A percentile compares a stretch with the other conserved stretches of the same genome.
Evolutionary conservation across 2,888 invertebrate genomes (phyloP).

Genomic region (Mythimna impura): DNA sequence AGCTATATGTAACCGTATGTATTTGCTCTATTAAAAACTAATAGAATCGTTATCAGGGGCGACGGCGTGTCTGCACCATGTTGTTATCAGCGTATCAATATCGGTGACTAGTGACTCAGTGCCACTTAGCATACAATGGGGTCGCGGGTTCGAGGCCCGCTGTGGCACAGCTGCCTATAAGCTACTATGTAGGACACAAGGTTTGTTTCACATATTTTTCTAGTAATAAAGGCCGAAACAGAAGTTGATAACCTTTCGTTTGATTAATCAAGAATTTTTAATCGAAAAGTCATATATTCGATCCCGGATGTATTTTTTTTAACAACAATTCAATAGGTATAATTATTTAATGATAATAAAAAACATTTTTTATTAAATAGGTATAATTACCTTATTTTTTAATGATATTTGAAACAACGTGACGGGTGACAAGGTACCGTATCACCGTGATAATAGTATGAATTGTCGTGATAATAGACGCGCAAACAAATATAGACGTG

Average conservation of each 20-base stretch:
- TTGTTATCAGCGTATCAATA: constrained; percentile 41
- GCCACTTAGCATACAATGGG: constrained; percentile 78
- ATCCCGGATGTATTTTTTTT: constrained; percentile 12
- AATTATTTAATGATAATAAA: constrained; percentile 7
- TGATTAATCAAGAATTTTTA: not conserved
- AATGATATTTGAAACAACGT: constrained; percentile 12
- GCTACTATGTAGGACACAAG: constrained; percentile 47
- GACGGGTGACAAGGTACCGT: constrained; percentile 12
- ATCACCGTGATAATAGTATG: constrained; percentile 30
- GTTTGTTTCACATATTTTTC: constrained; percentile 33
- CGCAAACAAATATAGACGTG: constrained; percentile 29
- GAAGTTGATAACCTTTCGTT: constrained; percentile 13
- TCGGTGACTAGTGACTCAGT: constrained; percentile 74
- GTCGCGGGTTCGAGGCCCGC: constrained; percentile 75
- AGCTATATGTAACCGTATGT: not conserved
- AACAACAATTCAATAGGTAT: constrained; percentile 7
- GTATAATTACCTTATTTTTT: constrained; percentile 20
- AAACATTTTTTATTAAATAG: not conserved
- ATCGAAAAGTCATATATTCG: constrained; percentile 5
- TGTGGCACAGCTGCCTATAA: constrained; percentile 45
- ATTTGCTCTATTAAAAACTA: constrained; percentile 38
- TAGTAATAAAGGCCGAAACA: not conserved
- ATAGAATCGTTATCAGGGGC: constrained; percentile 51
- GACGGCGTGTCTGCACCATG: constrained; percentile 49
- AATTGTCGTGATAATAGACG: constrained; percentile 33